phyloP scores from a whole-genome alignment of 2,888 invertebrate genomes.

The Macaria notata region DNA sequence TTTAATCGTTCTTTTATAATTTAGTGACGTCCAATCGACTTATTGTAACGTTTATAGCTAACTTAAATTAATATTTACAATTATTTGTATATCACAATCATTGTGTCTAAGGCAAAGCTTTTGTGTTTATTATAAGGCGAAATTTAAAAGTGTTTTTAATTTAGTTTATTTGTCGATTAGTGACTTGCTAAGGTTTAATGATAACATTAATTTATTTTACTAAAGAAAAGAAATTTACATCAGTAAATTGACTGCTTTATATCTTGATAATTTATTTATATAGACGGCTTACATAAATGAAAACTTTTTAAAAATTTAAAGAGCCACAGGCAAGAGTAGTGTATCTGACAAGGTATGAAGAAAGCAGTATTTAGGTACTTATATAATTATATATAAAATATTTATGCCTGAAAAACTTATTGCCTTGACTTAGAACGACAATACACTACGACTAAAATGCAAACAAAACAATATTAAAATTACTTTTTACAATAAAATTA shows the following conservation, averaged over 20 bases:
- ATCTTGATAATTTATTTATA: too few relatives aligned
- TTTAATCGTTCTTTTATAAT: slow-evolving; percentile 28
- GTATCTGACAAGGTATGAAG: too few relatives aligned
- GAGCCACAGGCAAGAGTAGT: too few relatives aligned
- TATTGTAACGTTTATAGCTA: slow-evolving; percentile 13
- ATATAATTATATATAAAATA: background rate
- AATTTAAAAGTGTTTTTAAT: background rate
- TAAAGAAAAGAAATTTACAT: too few relatives aligned
- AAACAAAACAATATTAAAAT: slow-evolving; percentile 30
- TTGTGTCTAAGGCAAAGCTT: slow-evolving; percentile 56
- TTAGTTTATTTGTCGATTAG: too few relatives aligned
- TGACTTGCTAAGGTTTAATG: too few relatives aligned
- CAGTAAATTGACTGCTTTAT: too few relatives aligned
- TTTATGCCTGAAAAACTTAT: slow-evolving; percentile 1
- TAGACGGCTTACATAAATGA: too few relatives aligned
- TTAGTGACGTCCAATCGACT: slow-evolving; percentile 12
- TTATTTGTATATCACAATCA: slow-evolving; percentile 66
- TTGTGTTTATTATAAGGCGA: background rate
- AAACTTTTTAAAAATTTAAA: too few relatives aligned
- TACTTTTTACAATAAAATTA: slow-evolving; percentile 24
- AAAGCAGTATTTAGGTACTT: background rate
- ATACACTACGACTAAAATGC: slow-evolving; percentile 12
- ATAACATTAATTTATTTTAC: too few relatives aligned
- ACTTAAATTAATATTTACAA: slow-evolving; percentile 44
- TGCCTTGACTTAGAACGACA: slow-evolving; percentile 13